Evolutionary conservation across 2,888 invertebrate genomes (phyloP), one percentile per base, ranked within the genome.

Genomic region (Leptinotarsa haldemani): DNA sequence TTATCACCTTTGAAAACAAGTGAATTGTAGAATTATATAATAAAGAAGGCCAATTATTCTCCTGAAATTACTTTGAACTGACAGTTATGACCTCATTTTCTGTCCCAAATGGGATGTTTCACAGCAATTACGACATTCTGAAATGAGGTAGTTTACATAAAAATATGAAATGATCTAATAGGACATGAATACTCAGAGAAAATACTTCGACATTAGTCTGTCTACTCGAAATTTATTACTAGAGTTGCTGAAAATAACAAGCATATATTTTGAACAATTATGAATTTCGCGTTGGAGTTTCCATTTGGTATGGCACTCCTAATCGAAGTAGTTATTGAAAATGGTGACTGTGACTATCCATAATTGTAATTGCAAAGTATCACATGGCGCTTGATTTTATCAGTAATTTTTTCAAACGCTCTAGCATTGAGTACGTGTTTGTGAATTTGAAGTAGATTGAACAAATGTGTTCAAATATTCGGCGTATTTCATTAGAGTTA

Each of bases 371-470:
- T 61, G 61, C 25, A 61, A 61, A 61, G 30, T 16, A 61, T 61
- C n/a, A 16, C 61, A 61, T 61, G 2, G 30, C 40, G 12, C 61
- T 61, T 7, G 40, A 40, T 12, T 40, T 61, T 61, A 61, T 61
- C 61, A 40, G 61, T 30, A 13, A 16, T 40, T n/a, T 61, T 61
- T 30, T n/a, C 1, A 61, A 18, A 30, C 15, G 30, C n/a, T 15
- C n/a, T 7, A 18, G 61, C 61, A 61, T 40, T 61, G n/a, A 61
- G 61, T 61, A 30, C 61, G 40, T 61, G 40, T 61, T 61, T 61
- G 40, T 61, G 61, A 40, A 61, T 61, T 61, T 40, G 40, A 61
- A 61, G 2, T 61, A n/a, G 30, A 61, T 61, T 61, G 61, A 61
- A 40, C 30, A 16, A 61, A 61, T 40, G 0, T 40, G 13, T 22